Conservation (phyloP, 2,113 vertebrate species). For the Gavia stellata region DNA sequence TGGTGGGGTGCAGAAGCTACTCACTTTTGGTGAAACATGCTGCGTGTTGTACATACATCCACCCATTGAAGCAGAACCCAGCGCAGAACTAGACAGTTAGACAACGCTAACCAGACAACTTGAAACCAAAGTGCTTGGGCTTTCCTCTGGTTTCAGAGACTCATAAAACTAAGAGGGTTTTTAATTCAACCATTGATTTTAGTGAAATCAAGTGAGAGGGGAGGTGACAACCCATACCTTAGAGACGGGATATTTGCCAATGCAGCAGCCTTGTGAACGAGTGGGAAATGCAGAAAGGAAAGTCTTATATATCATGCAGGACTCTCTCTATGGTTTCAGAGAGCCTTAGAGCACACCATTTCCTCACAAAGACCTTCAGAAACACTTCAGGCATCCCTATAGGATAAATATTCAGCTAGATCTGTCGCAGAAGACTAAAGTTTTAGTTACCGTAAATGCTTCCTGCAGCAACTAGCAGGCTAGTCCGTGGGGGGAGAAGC, state of each 20-base stretch:
- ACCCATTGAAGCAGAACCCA: not conserved
- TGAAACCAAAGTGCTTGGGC: not conserved
- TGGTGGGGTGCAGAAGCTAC: not conserved
- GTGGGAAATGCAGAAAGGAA: not conserved
- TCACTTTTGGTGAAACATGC: not conserved
- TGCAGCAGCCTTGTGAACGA: not conserved
- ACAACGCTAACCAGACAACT: not conserved
- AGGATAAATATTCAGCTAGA: not conserved
- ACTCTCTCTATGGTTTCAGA: not conserved
- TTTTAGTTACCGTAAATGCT: not conserved
- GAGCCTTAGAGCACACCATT: not conserved
- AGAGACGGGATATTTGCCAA: not conserved
- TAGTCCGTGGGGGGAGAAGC: not conserved
- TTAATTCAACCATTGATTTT: not conserved
- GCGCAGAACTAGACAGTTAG: not conserved
- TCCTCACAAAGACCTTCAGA: not conserved
- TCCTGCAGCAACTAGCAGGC: not conserved
- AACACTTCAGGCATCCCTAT: not conserved
- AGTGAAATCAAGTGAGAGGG: not conserved
- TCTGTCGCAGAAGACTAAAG: not conserved
- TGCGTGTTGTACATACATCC: not conserved
- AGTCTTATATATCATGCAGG: not conserved
- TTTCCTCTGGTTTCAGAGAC: not conserved
- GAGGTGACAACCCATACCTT: not conserved
- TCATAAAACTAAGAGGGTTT: not conserved